phyloP scores from a whole-genome alignment of 2,888 invertebrate genomes.

The Calliopum simillimum region DNA sequence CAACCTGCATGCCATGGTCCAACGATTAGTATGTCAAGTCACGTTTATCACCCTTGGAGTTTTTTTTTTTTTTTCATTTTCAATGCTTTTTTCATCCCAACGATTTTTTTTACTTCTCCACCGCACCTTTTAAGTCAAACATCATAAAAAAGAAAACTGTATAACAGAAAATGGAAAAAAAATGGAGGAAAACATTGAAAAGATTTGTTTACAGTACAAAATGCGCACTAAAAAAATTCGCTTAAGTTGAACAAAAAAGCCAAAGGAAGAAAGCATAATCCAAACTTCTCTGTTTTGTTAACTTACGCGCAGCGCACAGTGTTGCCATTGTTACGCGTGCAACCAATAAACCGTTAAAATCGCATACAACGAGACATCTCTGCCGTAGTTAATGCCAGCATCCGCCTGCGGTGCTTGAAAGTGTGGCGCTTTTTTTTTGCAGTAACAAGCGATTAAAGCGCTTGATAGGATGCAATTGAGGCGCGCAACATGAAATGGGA shows the following conservation, averaged over 20 bases:
- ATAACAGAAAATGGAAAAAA: not conserved
- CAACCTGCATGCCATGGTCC: slow-evolving; percentile 21
- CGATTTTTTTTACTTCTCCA: not conserved
- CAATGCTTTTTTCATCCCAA: not conserved
- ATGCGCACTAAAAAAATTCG: not conserved
- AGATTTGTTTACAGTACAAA: slow-evolving; percentile 16
- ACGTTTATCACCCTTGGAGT: slow-evolving; percentile 62
- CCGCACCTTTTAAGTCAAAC: too few species aligned
- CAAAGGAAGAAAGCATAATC: not conserved
- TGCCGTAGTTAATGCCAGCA: too few species aligned
- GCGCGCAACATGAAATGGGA: too few species aligned
- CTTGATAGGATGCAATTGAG: too few species aligned
- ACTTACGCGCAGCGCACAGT: slow-evolving; percentile 44
- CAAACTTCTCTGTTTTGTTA: slow-evolving; percentile 11
- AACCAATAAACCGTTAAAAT: slow-evolving; percentile 62
- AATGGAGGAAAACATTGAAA: not conserved
- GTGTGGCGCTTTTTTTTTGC: too few species aligned
- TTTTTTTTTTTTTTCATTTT: slow-evolving; percentile 33
- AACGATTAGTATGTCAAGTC: slow-evolving; percentile 67
- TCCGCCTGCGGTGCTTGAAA: not conserved
- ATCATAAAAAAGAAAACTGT: not conserved
- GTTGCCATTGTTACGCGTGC: slow-evolving; percentile 56
- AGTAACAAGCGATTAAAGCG: too few species aligned
- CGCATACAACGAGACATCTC: slow-evolving; percentile 45
- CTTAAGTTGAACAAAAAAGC: slow-evolving; percentile 5